Conservation (phyloP, 2,888 invertebrate genomes). For the Eristalis pertinax region DNA sequence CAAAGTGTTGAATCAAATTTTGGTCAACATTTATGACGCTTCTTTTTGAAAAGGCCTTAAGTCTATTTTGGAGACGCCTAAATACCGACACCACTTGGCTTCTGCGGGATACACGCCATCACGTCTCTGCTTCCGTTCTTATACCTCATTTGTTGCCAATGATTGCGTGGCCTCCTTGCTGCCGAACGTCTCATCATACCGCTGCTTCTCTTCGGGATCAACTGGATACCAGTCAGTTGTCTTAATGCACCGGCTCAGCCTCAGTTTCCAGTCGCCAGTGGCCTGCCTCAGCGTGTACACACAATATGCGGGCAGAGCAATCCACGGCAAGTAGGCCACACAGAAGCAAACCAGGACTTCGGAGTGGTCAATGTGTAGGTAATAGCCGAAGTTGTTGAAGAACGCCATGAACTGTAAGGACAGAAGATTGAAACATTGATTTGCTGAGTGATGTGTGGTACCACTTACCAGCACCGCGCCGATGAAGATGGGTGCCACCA, state of each 20-base stretch:
- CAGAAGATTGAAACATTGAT: neutral
- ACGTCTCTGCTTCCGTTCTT: neutral
- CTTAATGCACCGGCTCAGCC: constrained; percentile 62
- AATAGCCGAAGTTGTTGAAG: neutral
- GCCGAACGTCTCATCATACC: constrained; percentile 65
- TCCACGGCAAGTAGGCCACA: constrained; percentile 43
- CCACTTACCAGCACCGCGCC: neutral
- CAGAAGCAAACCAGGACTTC: neutral
- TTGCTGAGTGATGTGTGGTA: neutral
- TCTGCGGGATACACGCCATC: no score
- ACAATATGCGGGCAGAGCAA: constrained; percentile 62
- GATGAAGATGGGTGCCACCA: neutral
- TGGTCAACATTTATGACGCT: no score
- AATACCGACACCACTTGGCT: no score
- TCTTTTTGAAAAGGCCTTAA: no score
- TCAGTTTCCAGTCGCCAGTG: constrained; percentile 42
- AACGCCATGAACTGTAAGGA: neutral
- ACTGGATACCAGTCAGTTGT: constrained; percentile 74
- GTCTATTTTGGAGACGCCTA: no score
- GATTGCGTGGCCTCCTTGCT: constrained; percentile 33
- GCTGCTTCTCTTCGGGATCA: constrained; percentile 59
- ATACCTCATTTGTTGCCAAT: constrained; percentile 40
- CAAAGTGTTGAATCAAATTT: no score
- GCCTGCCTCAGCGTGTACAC: constrained; percentile 46
- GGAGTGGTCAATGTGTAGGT: neutral